Evolutionary conservation across 1,140 invertebrate species (phyloP), one percentile per base, ranked within the genome.

Genomic region (Macrosteles quadrilineatus): DNA sequence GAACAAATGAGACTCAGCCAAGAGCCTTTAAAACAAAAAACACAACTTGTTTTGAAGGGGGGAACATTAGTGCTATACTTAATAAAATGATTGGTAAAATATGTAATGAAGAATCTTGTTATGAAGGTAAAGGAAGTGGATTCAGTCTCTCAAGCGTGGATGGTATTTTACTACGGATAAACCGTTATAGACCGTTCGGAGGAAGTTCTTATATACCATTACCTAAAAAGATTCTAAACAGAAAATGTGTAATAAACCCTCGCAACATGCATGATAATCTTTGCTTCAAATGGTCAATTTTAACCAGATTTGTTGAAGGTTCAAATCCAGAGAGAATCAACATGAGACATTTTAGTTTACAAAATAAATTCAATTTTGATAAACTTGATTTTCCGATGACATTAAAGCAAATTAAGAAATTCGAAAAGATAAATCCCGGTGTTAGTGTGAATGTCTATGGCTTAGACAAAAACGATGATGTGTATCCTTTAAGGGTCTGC

Each of bases 391-490:
- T 47, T 50, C 65, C 65, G 27, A 43, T 43, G 25, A n/a, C 65
- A 29, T 19, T 67, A 1, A 43, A 67, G 23, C 17, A 66, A 19
- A 29, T 67, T 47, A 2, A 21, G 17, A 67, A 45, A 17, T 68
- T 68, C 57, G 67, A 53, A 31, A 68, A 68, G 30, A 11, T 11
- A n/a, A 68, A 57, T 57, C n/a, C 45, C 12, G 25, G 21, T n/a
- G 55, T 69, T 1, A 59, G 53, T 21, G 53, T 69, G 1, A 69
- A 69, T 59, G 50, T 69, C n/a, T 69, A 69, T 36, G 55, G 19
- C 14, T 25, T 69, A n/a, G 23, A 50, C 57, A 25, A 69, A 19
- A 43, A 69, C 1, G 25, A 45, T 43, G 32, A 31, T 27, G n/a
- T 62, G 9, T 19, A 59, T 59, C 67, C 67, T 59, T 31, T 69